Conservation (phyloP, 2,797 vertebrate species). For the Alcedo atthis region DNA sequence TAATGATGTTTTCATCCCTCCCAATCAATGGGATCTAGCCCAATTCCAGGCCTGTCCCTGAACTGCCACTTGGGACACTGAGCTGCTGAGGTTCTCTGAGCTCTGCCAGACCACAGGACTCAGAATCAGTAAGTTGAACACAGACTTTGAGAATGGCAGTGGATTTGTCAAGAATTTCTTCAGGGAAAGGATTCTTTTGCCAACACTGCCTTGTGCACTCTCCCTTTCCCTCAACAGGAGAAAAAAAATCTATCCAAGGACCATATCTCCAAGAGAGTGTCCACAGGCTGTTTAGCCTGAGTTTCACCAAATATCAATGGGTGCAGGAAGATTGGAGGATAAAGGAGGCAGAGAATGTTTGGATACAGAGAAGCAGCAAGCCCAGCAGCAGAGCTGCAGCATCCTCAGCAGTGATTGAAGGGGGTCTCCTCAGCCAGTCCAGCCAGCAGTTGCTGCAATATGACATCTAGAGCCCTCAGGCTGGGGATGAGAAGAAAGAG, state of each 20-base stretch:
- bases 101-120: not conserved
- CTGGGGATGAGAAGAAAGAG: not conserved
- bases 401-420: not conserved
- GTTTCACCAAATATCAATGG: not conserved
- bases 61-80: fast-evolving
- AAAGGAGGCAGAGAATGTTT: not conserved
- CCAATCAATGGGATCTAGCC: not conserved
- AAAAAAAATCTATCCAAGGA: not conserved
- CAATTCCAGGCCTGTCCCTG: not conserved
- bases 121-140: not conserved
- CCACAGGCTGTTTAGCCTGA: not conserved
- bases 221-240: not conserved
- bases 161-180: not conserved
- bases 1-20: not conserved
- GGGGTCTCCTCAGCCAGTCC: not conserved
- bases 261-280: not conserved
- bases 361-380: not conserved
- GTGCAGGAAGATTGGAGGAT: not conserved
- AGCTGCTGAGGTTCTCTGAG: not conserved
- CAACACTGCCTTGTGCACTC: not conserved
- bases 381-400: not conserved
- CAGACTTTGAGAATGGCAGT: not conserved
- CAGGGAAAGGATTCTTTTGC: not conserved
- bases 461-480: not conserved
- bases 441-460: not conserved